Conservation (phyloP, 1,140 invertebrate species). For the Heliconius hermathena region DNA sequence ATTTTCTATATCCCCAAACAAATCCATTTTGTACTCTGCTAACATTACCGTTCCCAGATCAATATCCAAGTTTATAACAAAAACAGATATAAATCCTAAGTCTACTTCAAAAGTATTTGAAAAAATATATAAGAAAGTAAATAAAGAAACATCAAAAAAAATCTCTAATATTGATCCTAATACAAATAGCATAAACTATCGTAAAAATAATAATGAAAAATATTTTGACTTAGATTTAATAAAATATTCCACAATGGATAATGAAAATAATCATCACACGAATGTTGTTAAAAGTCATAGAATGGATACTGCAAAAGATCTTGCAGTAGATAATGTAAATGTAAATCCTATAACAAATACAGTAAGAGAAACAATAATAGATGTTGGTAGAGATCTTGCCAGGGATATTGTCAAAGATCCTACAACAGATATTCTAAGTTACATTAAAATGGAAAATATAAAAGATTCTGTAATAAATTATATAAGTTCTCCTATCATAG, state of each 20-base stretch:
- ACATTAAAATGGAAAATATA: background rate
- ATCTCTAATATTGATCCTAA: too few species aligned
- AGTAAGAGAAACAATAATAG: background rate
- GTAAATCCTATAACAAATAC: background rate
- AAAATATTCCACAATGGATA: background rate
- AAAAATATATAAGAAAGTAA: too few species aligned
- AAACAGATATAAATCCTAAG: too few species aligned
- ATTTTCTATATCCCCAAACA: too few species aligned
- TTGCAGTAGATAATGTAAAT: background rate
- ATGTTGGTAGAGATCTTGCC: background rate
- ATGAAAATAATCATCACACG: background rate
- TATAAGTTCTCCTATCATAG: background rate
- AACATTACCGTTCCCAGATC: too few species aligned
- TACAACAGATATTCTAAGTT: background rate
- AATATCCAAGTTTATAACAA: too few species aligned
- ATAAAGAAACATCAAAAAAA: too few species aligned
- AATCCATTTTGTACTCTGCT: too few species aligned
- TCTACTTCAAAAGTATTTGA: too few species aligned
- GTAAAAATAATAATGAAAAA: too few species aligned
- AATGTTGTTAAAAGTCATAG: background rate
- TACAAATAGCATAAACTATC: too few species aligned
- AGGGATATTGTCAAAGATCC: background rate
- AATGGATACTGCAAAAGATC: background rate
- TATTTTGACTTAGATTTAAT: background rate
- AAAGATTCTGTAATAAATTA: background rate